phyloP scores from a whole-genome alignment of 2,113 vertebrate genomes.

The Capreolus pygargus region DNA sequence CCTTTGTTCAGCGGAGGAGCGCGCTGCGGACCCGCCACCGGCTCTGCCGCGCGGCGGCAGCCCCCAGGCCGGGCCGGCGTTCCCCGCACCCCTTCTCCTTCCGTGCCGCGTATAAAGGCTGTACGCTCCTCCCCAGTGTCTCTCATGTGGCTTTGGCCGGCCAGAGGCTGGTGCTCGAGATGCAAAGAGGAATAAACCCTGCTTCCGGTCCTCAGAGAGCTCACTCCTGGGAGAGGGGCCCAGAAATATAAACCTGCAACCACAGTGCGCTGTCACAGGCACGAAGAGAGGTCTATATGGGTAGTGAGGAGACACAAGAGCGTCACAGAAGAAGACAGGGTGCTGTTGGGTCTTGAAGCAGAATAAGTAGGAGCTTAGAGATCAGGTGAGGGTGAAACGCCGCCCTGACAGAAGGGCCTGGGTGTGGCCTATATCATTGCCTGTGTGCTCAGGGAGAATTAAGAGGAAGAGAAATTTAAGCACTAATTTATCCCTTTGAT shows the following conservation, averaged over 20 bases:
- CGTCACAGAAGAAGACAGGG: background rate
- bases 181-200: background rate
- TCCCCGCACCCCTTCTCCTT: background rate
- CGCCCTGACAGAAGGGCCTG: background rate
- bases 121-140: background rate
- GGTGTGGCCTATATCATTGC: fast-evolving
- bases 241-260: background rate
- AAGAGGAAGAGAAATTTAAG: background rate
- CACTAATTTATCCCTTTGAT: background rate
- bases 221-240: background rate
- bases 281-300: background rate
- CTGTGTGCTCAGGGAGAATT: background rate
- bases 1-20: conserved; percentile 1
- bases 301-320: background rate
- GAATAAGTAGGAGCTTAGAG: background rate
- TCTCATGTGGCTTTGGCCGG: background rate
- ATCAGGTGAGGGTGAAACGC: background rate
- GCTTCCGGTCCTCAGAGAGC: background rate
- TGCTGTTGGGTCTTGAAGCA: background rate
- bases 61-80: background rate
- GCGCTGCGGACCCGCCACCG: background rate
- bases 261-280: background rate
- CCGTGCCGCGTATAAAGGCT: background rate
- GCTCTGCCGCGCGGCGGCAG: background rate
- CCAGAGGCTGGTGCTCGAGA: background rate